Conservation (phyloP, 2,113 vertebrate species). For the Microtus richardsoni region DNA sequence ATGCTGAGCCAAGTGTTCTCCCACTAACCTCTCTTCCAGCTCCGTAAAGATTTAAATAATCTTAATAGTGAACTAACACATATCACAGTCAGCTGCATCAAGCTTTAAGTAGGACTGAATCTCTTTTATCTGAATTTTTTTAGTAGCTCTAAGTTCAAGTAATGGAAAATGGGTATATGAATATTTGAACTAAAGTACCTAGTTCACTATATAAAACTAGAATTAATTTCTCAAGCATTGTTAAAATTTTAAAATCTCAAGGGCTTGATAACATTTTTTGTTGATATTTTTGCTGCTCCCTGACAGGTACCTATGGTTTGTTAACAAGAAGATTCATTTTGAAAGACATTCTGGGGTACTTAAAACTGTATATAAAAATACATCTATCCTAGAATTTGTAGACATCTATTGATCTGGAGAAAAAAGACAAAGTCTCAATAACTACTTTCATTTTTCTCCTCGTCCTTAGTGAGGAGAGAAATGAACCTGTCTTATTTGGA, state of each 20-base stretch:
- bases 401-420: constrained; percentile 40
- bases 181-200: background rate
- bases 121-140: background rate
- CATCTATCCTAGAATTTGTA: background rate
- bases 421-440: constrained; percentile 42
- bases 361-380: constrained; percentile 42
- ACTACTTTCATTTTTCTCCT: constrained; percentile 42
- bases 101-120: background rate
- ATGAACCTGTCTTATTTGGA: background rate
- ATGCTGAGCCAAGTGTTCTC: background rate
- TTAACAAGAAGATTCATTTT: background rate
- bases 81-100: background rate
- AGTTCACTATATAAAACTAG: background rate
- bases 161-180: background rate
- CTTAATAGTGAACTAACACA: background rate
- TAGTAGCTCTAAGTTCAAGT: background rate
- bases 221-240: background rate
- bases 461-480: background rate
- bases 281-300: background rate
- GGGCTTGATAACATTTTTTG: background rate
- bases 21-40: background rate
- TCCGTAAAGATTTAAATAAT: background rate
- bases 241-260: background rate
- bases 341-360: background rate
- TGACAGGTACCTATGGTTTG: background rate